phyloP scores from a whole-genome alignment of 2,113 vertebrate species.

The Sylvilagus bachmani region DNA sequence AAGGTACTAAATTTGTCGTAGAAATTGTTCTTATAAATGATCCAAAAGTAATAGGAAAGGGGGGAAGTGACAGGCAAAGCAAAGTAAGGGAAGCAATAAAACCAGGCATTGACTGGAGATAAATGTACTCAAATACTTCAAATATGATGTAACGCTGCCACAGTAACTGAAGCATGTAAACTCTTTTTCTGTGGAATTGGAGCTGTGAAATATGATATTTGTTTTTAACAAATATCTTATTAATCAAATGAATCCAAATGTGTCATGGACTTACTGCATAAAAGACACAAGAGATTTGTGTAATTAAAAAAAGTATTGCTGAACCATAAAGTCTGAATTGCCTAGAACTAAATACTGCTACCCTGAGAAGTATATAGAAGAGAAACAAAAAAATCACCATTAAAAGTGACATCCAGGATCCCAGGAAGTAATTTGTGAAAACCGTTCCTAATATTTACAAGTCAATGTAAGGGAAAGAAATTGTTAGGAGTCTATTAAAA shows the following conservation, averaged over 20 bases:
- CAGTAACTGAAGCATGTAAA: conserved; percentile 62
- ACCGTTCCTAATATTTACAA: conserved; percentile 49
- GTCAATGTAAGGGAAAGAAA: conserved; percentile 20
- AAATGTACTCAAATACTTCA: conserved; percentile 73
- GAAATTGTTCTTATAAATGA: conserved; percentile 61
- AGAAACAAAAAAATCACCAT: conserved; percentile 68
- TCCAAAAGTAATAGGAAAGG: conserved; percentile 70
- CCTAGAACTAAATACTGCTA: conserved; percentile 53
- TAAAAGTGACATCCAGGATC: background rate
- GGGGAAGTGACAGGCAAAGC: conserved; percentile 64
- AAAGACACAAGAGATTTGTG: conserved; percentile 62
- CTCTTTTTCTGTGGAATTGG: conserved; percentile 77
- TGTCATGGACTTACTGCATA: conserved; percentile 68
- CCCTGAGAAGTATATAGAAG: conserved; percentile 71
- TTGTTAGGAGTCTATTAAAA: background rate
- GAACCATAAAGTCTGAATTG: conserved; percentile 71
- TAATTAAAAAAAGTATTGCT: conserved; percentile 74
- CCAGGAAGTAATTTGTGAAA: conserved; percentile 24
- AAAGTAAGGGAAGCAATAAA: conserved; percentile 67
- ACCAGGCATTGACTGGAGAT: background rate
- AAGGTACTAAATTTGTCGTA: conserved; percentile 44
- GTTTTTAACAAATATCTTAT: conserved; percentile 42
- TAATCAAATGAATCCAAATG: conserved; percentile 65
- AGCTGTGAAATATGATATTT: conserved; percentile 75
- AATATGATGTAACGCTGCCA: conserved; percentile 66